Percentiles rank a stretch among this genome's conserved stretches.
These are phyloP conservation scores for Schizopygopsis malacanthus DNA, from an alignment of 2,797 vertebrate species.

Conservation along the genomic window DNA sequence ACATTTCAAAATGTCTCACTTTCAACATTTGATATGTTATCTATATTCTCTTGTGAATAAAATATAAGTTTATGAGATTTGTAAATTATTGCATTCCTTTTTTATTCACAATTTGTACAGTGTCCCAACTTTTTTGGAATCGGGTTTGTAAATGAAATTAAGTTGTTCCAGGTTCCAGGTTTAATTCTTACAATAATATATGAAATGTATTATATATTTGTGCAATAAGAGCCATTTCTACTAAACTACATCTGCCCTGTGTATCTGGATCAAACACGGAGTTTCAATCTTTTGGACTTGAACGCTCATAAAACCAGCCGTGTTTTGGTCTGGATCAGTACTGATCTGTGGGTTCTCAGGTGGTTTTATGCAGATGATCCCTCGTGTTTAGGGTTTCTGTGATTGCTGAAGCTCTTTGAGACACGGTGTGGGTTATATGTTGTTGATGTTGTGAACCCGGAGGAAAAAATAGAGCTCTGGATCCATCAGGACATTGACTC, in stretches of 20 bases:
- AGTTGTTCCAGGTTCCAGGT: too few species aligned
- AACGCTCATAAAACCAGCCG: background rate
- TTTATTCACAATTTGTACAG: too few species aligned
- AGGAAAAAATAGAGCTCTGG: slow-evolving; percentile 3
- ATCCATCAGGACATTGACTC: background rate
- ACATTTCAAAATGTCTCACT: too few species aligned
- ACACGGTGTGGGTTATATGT: background rate
- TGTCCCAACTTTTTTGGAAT: too few species aligned
- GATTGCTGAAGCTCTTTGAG: background rate
- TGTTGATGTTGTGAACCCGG: slow-evolving; percentile 13
- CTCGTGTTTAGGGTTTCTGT: background rate
- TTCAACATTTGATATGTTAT: too few species aligned
- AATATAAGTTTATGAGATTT: too few species aligned
- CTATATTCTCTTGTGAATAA: too few species aligned
- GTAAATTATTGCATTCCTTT: too few species aligned
- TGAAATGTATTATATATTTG: background rate
- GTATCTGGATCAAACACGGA: background rate
- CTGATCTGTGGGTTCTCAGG: background rate
- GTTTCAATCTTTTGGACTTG: background rate
- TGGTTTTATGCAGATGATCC: background rate
- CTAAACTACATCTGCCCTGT: background rate
- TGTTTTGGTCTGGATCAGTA: background rate
- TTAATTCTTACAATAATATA: background rate
- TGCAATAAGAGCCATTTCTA: too few species aligned
- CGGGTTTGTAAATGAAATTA: too few species aligned